Evolutionary conservation across 1,140 invertebrate species (phyloP), one percentile per base, ranked within the genome.

Genomic region (Piezodorus guildinii): DNA sequence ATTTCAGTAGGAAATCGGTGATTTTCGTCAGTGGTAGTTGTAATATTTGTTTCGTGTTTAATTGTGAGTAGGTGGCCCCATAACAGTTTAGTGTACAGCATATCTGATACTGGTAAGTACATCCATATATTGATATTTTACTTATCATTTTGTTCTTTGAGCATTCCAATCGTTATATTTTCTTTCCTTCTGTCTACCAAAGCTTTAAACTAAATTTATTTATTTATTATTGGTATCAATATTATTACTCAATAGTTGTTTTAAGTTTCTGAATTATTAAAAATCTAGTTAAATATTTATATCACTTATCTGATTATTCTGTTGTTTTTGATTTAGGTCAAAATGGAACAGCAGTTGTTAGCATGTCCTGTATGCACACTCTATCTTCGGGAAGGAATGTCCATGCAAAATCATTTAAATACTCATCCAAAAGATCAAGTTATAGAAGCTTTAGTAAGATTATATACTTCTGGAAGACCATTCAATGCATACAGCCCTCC

Each of bases 351-450:
- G 23, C 16, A 59, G 30, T 19, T 64, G 60, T n/a, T 66, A 46
- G 62, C 65, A 15, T 91, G 88, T 75, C 88, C 88, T 25, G 87
- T 90, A 54, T 90, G 88, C 76, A 90, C 88, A 21, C 77, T 90
- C 49, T 90, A 83, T 72, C 77, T 90, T 56, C 82, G 87, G 66
- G 86, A 86, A 74, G 88, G 87, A 34, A 90, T 90, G 75, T 84
- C 84, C 62, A 74, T 90, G 64, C 83, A 87, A 70, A 81, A 80
- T 65, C 88, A 90, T 74, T 78, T 91, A 71, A 82, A 87, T 70
- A 90, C 86, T 9, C 88, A 90, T 78, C 87, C 88, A 23, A 90
- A 90, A 72, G 87, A 90, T 71, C 86, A 89, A 73, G 59, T 91
- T 27, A 90, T 90, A 67, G 85, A 85, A 71, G 88, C 88, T n/a